A percentile compares a stretch with the other conserved stretches of the same genome.
Evolutionary conservation across 2,888 invertebrate species (phyloP).

Genomic region (Colostygia pectinataria): DNA sequence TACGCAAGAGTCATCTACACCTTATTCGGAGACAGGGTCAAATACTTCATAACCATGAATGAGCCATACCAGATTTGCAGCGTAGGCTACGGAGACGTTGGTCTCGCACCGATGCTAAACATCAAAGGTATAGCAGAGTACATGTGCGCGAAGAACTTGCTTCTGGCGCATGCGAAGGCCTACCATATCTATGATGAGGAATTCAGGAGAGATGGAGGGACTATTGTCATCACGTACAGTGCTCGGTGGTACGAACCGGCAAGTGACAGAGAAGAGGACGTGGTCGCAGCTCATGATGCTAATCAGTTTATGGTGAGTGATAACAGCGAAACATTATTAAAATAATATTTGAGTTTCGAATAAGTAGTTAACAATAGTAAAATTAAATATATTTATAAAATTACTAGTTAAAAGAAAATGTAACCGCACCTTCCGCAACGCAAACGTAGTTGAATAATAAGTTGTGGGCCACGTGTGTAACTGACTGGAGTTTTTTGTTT

Average conservation of each 20-base stretch:
- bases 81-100: conserved; percentile 62
- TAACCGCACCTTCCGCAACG: no score
- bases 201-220: conserved; percentile 63
- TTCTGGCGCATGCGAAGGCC: conserved; percentile 78
- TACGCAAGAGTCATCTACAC: conserved; percentile 65
- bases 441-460: no score
- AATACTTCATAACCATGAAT: conserved; percentile 82
- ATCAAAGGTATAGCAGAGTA: conserved; percentile 70
- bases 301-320: conserved; percentile 74
- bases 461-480: no score
- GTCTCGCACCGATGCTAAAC: conserved; percentile 51
- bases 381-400: no score
- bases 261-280: conserved; percentile 59
- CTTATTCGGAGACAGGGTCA: conserved; percentile 70
- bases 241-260: conserved; percentile 76
- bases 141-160: conserved; percentile 68
- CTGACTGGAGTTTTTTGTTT: no score
- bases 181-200: conserved; percentile 62
- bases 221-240: conserved; percentile 73
- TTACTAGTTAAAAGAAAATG: no score
- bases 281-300: conserved; percentile 61
- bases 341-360: no score
- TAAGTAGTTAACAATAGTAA: no score
- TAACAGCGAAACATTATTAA: no score
- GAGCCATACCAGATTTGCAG: conserved; percentile 68